Base-by-base conservation (phyloP, 2,888 invertebrate genomes). In the Hedya salicella region DNA sequence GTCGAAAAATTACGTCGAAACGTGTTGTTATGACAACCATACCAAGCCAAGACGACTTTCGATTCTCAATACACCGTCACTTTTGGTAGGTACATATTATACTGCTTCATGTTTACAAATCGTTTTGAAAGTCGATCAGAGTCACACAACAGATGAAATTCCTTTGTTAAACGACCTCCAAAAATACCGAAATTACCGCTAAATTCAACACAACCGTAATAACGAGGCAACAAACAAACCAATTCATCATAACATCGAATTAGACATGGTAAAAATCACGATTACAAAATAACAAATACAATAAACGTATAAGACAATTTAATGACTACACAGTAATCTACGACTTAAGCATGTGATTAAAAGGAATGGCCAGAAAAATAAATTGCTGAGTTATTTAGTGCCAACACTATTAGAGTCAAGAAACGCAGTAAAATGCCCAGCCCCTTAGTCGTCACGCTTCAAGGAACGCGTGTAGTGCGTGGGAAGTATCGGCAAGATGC, bases 401-500 rank as follows among this genome's bases (percentile, higher is more conserved):
- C 75, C 75, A 77, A 83, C 78, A 81, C 76, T 77, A 81, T 82
- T 80, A 76, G 78, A 83, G 80, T 78, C 84, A 83, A 85, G 86
- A 80, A 77, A 77, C 74, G 81, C 82, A 83, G 85, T 85, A 86
- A 84, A 86, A 86, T 83, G 82, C 80, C 85, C 87, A 86, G 90
- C 91, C 92, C 90, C 89, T 85, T 82, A 74, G 77, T 75, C 83
- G 88, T 89, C 84, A 91, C 89, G 91, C 85, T 86, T 82, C 82
- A 84, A 80, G 85, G 84, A 82, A 75, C 82, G 81, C 80, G 82
- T 82, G 82, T 82, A 78, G 81, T 85, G 89, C 91, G 91, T 92
- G 91, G 91, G 91, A 91, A 91, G 85, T 76, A 75, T 79, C 77
- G 75, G 72, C 76, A 79, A 79, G 80, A 83, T 78, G 74, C 76